Base-by-base conservation (phyloP, 1,140 invertebrate genomes). In the Drosophila littoralis region DNA sequence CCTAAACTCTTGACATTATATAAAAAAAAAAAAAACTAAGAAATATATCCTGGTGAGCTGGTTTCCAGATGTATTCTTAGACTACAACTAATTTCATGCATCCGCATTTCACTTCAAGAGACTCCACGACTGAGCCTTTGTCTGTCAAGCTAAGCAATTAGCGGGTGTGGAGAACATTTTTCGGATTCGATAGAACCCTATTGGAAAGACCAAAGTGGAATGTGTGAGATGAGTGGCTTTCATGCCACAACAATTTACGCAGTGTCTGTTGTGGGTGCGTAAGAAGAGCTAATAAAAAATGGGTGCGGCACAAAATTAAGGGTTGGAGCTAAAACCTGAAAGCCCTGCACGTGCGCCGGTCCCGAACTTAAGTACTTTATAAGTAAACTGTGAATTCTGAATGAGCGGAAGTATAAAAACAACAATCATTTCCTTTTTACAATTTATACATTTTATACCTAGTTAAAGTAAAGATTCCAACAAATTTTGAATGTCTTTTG, bases 81-180 rank as follows among this genome's bases (percentile, higher is more conserved):
- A 1, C 54, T n/a, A 17, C 6, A 28, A 17, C 13, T 40, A 52
- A 59, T 67, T 73, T 46, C 8, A 55, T 48, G 38, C 46, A 36
- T 51, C 50, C 10, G 28, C 6, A 8, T 42, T 40, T 42, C 12
- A 38, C 65, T 71, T 75, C 51, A 73, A 67, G 40, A 60, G 40
- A 10, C 55, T 15, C 22, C 22, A 0, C 10, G 22, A 32, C 48
- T 51, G 76, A 72, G 65, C 81, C 77, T 70, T 67, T 69, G 69
- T 85, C 75, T 81, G 67, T 85, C 77, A 78, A 45, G 22, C 28
- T 5, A 69, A 66, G 15, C 70, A 54, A 84, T 84, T 80, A 75
- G 40, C 52, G 22, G 12, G 10, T 28, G 38, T 52, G 10, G 12
- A 46, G 33, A 61, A 28, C 22, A 40, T 40, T 43, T 68, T 71